Percentiles rank a stretch among this genome's conserved stretches.
These are phyloP conservation scores for Yoshiicerus persimilis DNA, from an alignment of 1,140 invertebrate genomes.

Conservation along the genomic window DNA sequence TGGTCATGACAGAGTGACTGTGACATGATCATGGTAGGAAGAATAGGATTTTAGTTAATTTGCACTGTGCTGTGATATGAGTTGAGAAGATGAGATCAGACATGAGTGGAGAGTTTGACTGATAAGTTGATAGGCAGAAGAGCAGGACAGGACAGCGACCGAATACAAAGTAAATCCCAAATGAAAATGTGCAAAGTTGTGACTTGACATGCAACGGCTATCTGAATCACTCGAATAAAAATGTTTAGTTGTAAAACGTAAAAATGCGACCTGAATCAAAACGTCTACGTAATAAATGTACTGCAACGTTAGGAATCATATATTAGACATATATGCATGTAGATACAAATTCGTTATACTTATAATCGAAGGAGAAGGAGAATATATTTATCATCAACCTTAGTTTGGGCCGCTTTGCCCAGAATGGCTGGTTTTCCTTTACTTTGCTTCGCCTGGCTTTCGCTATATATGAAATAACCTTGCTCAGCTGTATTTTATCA, in stretches of 20 bases:
- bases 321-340: neutral
- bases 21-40: neutral
- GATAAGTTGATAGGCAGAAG: too few relatives aligned
- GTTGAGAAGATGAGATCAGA: neutral
- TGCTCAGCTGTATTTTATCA: slow-evolving; percentile 20
- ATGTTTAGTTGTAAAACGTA: neutral
- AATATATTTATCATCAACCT: too few relatives aligned
- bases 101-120: neutral
- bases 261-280: neutral
- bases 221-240: neutral
- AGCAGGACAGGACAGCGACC: neutral
- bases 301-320: neutral
- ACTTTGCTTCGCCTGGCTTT: too few relatives aligned
- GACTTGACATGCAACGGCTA: neutral
- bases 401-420: neutral
- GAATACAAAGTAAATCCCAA: neutral
- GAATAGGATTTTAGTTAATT: neutral
- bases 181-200: neutral
- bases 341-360: neutral
- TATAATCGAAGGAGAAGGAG: too few relatives aligned
- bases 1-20: neutral
- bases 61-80: neutral
- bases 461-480: neutral
- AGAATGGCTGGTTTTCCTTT: neutral
- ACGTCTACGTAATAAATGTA: neutral